Conservation (phyloP, 2,888 invertebrate species). For the Drosophila multiciliata region DNA sequence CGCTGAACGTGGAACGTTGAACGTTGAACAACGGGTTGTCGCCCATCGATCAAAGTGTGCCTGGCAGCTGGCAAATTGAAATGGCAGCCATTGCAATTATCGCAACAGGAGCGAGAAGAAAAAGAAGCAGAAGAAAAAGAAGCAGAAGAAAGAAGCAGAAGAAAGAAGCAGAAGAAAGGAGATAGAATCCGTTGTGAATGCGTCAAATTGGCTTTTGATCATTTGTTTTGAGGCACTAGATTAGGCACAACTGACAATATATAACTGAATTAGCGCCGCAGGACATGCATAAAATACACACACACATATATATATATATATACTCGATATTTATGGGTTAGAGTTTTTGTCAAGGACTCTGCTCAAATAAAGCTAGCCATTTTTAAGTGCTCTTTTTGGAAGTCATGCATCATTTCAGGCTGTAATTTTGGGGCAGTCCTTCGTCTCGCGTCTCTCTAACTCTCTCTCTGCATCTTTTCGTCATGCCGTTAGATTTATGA, state of each 20-base stretch:
- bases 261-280: constrained; percentile 76
- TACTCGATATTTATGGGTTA: constrained; percentile 5
- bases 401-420: constrained; percentile 69
- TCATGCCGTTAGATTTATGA: constrained; percentile 79
- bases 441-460: constrained; percentile 12
- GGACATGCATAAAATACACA: constrained; percentile 45
- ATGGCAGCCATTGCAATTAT: constrained; percentile 73
- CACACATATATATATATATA: background rate
- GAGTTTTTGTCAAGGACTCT: constrained; percentile 37
- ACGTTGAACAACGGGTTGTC: constrained; percentile 25
- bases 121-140: background rate
- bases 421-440: constrained; percentile 26
- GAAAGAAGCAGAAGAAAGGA: background rate
- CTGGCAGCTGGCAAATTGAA: constrained; percentile 72
- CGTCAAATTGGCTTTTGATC: constrained; percentile 37
- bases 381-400: constrained; percentile 16
- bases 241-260: constrained; percentile 69
- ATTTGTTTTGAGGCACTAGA: constrained; percentile 53
- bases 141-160: background rate
- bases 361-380: constrained; percentile 10
- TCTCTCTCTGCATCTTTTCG: constrained; percentile 71
- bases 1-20: background rate
- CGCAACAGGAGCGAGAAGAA: constrained; percentile 34
- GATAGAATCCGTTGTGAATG: constrained; percentile 1
- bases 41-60: constrained; percentile 74